Percentiles rank a stretch among this genome's conserved stretches.
Evolutionary conservation across 2,888 invertebrate species (phyloP).

Genomic region (Amphiduros pacificus): DNA sequence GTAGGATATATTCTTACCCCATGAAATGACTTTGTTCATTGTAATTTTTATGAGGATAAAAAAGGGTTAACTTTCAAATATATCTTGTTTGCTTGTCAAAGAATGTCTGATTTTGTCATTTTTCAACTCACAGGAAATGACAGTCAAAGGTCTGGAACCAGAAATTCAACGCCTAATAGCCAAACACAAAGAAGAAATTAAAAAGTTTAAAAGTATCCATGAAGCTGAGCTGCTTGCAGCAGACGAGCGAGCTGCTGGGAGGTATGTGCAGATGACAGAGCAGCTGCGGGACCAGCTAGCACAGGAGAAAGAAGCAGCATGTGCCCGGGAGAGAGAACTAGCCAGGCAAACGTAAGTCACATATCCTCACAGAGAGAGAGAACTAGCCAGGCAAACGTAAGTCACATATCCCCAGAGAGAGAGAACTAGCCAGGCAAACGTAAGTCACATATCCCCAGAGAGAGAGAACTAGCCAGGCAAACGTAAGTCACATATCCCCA

Average conservation of each 20-base stretch:
- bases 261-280: conserved; percentile 56
- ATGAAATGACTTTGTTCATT: neutral
- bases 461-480: too few species aligned
- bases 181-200: conserved; percentile 59
- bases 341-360: conserved; percentile 54
- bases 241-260: conserved; percentile 57
- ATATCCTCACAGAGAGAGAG: too few species aligned
- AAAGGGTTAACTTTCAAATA: too few species aligned
- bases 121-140: conserved; percentile 54
- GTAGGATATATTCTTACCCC: neutral
- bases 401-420: too few species aligned
- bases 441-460: too few species aligned
- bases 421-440: too few species aligned
- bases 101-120: neutral
- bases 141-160: conserved; percentile 60
- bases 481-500: too few species aligned
- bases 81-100: neutral
- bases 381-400: too few species aligned
- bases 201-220: conserved; percentile 57
- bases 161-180: conserved; percentile 60
- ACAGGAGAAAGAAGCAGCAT: conserved; percentile 57
- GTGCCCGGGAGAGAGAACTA: conserved; percentile 55
- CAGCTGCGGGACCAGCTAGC: conserved; percentile 58
- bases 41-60: neutral
- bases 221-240: conserved; percentile 57